Evolutionary conservation across 1,140 invertebrate species (phyloP).

Genomic region (Drosophila nigrodunni): DNA sequence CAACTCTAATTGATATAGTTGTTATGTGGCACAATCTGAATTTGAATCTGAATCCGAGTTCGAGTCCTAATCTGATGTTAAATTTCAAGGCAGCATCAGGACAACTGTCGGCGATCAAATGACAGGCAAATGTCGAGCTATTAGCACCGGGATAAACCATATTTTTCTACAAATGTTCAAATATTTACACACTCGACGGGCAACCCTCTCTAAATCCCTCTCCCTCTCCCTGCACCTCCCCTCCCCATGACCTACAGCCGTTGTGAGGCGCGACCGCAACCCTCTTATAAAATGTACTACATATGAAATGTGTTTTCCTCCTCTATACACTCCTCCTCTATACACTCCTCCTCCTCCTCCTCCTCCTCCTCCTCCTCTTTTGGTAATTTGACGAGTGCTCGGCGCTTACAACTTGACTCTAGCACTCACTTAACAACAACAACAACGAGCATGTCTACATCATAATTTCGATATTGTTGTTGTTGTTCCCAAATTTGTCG

Average conservation of each 20-base stretch:
- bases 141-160: constrained; percentile 77
- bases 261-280: constrained; percentile 44
- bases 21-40: constrained; percentile 5
- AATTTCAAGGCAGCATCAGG: constrained; percentile 2
- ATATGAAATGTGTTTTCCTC: background rate
- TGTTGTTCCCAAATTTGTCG: constrained; percentile 51
- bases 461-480: constrained; percentile 41
- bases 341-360: background rate
- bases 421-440: constrained; percentile 62
- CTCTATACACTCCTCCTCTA: background rate
- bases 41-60: constrained; percentile 20
- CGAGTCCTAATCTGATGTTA: background rate
- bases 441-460: constrained; percentile 30
- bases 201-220: constrained; percentile 25
- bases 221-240: background rate
- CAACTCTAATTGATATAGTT: constrained; percentile 35
- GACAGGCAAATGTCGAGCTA: constrained; percentile 61
- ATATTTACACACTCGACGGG: constrained; percentile 62
- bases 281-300: constrained; percentile 36
- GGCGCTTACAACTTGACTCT: constrained; percentile 75
- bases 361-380: background rate
- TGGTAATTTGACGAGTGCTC: constrained; percentile 73
- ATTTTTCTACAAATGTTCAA: constrained; percentile 81
- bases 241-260: too few relatives aligned
- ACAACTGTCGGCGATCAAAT: constrained; percentile 75